phyloP scores from a whole-genome alignment of 1,140 invertebrate species.

The Drosophila ficusphila region DNA sequence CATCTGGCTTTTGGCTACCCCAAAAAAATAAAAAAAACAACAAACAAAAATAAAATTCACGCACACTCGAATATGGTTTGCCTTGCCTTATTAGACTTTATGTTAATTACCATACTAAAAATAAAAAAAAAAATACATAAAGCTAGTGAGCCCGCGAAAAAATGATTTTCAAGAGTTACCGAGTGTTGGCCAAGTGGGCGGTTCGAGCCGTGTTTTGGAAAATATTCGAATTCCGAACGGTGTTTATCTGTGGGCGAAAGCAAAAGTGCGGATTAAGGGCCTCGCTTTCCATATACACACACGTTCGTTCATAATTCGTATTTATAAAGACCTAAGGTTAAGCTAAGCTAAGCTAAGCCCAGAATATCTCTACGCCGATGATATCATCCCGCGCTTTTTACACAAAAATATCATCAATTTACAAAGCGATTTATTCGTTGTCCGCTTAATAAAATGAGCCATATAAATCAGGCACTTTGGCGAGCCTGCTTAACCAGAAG shows the following conservation, averaged over 20 bases:
- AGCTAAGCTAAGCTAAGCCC: slow-evolving; percentile 20
- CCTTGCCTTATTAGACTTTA: slow-evolving; percentile 70
- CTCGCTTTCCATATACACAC: slow-evolving; percentile 9
- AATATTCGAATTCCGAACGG: slow-evolving; percentile 18
- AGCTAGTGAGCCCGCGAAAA: slow-evolving; percentile 10
- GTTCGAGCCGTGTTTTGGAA: slow-evolving; percentile 34
- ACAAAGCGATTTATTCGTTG: slow-evolving; percentile 47
- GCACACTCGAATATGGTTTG: slow-evolving; percentile 50
- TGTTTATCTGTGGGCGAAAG: slow-evolving; percentile 29
- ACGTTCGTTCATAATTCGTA: neutral
- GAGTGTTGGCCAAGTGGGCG: slow-evolving; percentile 43
- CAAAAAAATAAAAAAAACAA: slow-evolving; percentile 10
- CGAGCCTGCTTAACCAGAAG: slow-evolving; percentile 19
- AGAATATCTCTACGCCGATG: slow-evolving; percentile 24
- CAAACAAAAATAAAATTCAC: slow-evolving; percentile 40
- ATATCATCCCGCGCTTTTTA: slow-evolving; percentile 15
- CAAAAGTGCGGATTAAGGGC: slow-evolving; percentile 16
- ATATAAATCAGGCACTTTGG: slow-evolving; percentile 44
- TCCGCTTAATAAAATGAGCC: slow-evolving; percentile 55
- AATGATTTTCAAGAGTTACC: slow-evolving; percentile 54
- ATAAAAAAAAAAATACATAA: slow-evolving; percentile 29
- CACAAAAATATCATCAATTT: slow-evolving; percentile 42
- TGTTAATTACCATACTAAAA: slow-evolving; percentile 79
- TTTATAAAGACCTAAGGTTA: neutral
- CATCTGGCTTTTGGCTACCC: slow-evolving; percentile 34